Evolutionary conservation across 2,797 vertebrate genomes (phyloP), one percentile per base, ranked within the genome.

Genomic region (Vultur gryphus): DNA sequence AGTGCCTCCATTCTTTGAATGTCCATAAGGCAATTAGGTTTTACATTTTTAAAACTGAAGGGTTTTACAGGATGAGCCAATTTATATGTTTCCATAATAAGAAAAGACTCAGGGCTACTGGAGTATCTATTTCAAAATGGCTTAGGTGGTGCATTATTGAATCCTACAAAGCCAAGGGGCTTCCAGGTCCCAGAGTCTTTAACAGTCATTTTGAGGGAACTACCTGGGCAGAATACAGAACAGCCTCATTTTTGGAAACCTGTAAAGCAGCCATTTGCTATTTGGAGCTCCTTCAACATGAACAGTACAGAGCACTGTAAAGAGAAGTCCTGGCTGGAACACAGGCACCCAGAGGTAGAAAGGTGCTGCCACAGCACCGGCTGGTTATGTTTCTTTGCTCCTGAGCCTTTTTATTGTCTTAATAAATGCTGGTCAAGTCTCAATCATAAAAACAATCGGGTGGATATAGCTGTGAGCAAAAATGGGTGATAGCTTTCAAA

Each of bases 11-110:
- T 97, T 97, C 97, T 97, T 95, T 95, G 88, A 59, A 81, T 96
- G 95, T 97, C 98, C 97, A 95, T 94, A 97, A 97, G 97, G 96
- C 98, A 98, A 98, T 97, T 97, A 98, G 97, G 96, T 97, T 97
- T 97, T 97, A 89, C 94, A 55, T 95, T 94, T 86, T 72, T 92
- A 87, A 94, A 97, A 97, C 94, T 95, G 97, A 97, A 95, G 97
- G 92, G 95, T 98, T 97, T 95, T 96, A 35, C 17, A 91, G 95
- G 93, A 97, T 65, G 82, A 76, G 97, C 96, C 97, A 95, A 94
- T 95, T 94, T 95, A 94, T 96, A 89, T 48, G 37, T 96, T 97
- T 97, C 93, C 90, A 61, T 97, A 95, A 96, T 80, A 95, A 97
- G 94, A 96, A 97, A 97, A 94, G 96, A 97, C 97, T 95, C 91